Percentiles rank a stretch among this genome's conserved stretches.
Evolutionary conservation across 2,888 invertebrate genomes (phyloP).

Genomic region (Athalia cordata): DNA sequence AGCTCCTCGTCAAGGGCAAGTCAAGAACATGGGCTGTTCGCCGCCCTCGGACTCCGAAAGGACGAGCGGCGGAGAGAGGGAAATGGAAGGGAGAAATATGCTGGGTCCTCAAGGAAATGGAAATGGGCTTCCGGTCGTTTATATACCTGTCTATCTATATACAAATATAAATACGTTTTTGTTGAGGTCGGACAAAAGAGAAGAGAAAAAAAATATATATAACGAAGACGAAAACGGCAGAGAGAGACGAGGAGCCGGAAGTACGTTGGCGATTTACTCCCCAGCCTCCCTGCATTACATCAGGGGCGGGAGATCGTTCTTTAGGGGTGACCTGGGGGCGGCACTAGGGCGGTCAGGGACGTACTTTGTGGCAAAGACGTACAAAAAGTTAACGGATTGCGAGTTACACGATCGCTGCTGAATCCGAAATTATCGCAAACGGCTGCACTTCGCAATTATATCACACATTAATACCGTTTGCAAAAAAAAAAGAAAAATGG

Average conservation of each 20-base stretch:
- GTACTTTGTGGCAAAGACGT: conserved; percentile 71
- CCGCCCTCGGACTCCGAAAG: not conserved
- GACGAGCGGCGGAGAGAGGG: not conserved
- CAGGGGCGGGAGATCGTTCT: conserved; percentile 66
- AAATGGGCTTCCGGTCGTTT: too few species aligned
- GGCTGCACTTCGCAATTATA: not conserved
- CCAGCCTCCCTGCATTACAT: not conserved
- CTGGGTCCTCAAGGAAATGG: too few species aligned
- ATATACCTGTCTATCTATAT: too few species aligned
- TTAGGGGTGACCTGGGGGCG: conserved; percentile 67
- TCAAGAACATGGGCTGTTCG: not conserved
- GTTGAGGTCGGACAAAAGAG: too few species aligned
- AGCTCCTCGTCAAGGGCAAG: not conserved
- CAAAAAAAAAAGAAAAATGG: too few species aligned
- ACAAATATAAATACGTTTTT: too few species aligned
- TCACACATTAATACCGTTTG: not conserved
- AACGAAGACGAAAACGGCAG: not conserved
- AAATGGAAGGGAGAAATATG: too few species aligned
- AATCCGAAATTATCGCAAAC: not conserved
- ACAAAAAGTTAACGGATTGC: not conserved
- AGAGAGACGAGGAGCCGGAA: conserved; percentile 6
- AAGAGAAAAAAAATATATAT: too few species aligned
- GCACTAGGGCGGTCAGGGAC: conserved; percentile 70
- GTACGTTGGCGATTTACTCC: too few species aligned
- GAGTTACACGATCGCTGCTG: not conserved